These are phyloP conservation scores for Phyllostomus hastatus DNA, from an alignment of 2,113 vertebrate species.

Conservation along the genomic window DNA sequence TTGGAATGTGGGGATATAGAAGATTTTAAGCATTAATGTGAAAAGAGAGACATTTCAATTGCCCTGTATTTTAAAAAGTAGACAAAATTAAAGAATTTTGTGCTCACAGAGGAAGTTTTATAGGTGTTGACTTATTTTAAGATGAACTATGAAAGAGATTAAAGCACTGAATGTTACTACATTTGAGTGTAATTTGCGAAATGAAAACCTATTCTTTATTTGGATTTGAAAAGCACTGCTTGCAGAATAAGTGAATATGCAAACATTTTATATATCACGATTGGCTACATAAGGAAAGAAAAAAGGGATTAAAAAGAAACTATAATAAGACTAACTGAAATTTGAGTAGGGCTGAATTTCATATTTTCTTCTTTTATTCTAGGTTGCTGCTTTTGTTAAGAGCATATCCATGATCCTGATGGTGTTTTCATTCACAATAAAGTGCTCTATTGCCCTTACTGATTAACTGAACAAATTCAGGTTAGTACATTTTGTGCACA, in stretches of 20 bases:
- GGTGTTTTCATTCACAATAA: slow-evolving; percentile 33
- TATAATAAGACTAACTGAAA: neutral
- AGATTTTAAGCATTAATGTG: neutral
- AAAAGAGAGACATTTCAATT: slow-evolving; percentile 20
- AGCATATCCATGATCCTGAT: neutral
- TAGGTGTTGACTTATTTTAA: neutral
- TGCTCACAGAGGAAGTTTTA: slow-evolving; percentile 22
- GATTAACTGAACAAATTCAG: slow-evolving; percentile 57
- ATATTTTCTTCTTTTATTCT: slow-evolving; percentile 23
- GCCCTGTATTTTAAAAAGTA: neutral
- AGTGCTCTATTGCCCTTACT: neutral
- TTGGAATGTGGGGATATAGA: neutral
- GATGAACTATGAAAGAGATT: neutral
- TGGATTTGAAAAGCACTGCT: neutral
- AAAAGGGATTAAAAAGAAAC: neutral
- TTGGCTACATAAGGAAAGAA: neutral
- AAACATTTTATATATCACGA: slow-evolving; percentile 8
- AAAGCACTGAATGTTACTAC: neutral
- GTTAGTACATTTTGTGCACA: slow-evolving; percentile 58
- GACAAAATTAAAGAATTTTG: slow-evolving; percentile 18
- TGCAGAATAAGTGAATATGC: neutral
- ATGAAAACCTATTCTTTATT: slow-evolving; percentile 17
- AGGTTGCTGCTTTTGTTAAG: slow-evolving; percentile 49
- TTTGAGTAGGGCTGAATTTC: slow-evolving; percentile 22
- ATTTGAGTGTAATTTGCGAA: slow-evolving; percentile 36